A percentile compares a stretch with the other conserved stretches of the same genome.
phyloP scores from a whole-genome alignment of 2,113 vertebrate genomes.

The Paedocypris sp. region DNA sequence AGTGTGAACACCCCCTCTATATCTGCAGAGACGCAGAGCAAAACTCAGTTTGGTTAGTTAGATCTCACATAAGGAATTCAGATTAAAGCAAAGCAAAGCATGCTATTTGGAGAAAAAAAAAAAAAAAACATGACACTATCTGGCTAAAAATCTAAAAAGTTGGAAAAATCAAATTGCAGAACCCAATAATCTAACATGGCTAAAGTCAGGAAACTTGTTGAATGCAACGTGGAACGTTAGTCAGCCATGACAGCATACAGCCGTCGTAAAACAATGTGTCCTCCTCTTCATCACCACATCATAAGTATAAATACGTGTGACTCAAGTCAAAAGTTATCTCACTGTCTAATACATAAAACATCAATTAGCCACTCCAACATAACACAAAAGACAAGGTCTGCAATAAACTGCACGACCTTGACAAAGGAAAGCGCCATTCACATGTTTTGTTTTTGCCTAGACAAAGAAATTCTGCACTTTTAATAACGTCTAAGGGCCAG shows the following conservation, averaged over 20 bases:
- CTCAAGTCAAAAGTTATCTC: constrained; percentile 14
- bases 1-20: constrained; percentile 38
- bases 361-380: neutral
- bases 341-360: neutral
- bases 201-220: neutral
- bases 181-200: no score
- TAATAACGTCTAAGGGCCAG: constrained; percentile 26
- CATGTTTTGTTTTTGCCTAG: constrained; percentile 21
- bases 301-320: neutral
- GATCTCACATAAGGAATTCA: constrained; percentile 36
- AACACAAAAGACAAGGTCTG: neutral
- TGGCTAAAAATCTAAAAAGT: no score
- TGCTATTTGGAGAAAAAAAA: no score
- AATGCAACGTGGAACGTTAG: neutral
- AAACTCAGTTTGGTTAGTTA: constrained; percentile 31
- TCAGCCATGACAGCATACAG: constrained; percentile 6
- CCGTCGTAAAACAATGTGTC: no score
- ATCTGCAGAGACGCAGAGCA: constrained; percentile 30
- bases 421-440: constrained; percentile 18
- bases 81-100: no score
- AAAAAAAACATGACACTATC: no score
- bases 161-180: no score
- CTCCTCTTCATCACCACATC: neutral
- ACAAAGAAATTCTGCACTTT: constrained; percentile 22
- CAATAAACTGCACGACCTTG: constrained; percentile 21